These are phyloP conservation scores for Malthinus seriepunctatus DNA, from an alignment of 2,888 invertebrate genomes.

Conservation along the genomic window DNA sequence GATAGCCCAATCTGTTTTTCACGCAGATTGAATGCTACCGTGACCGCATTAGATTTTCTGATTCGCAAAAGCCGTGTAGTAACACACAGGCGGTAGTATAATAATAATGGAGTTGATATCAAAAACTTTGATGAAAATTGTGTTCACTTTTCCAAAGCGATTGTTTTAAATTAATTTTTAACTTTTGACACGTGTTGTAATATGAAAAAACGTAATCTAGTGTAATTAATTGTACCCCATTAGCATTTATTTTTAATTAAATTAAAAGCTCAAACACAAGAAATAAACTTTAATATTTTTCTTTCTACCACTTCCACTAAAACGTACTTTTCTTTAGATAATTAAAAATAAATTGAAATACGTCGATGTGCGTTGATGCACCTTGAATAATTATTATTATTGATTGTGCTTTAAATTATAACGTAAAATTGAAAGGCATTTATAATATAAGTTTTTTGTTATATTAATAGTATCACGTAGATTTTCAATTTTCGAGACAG, in stretches of 20 bases:
- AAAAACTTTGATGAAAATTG: constrained; percentile 11
- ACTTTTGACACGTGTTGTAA: constrained; percentile 14
- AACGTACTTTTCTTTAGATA: too few species aligned
- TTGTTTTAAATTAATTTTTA: constrained; percentile 9
- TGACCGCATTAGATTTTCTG: constrained; percentile 18
- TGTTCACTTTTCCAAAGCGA: constrained; percentile 15
- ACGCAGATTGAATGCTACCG: constrained; percentile 11
- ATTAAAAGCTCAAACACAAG: too few species aligned
- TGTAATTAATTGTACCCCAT: too few species aligned
- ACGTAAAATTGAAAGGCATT: too few species aligned
- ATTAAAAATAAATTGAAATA: too few species aligned
- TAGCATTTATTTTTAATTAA: too few species aligned
- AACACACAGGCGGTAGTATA: constrained; percentile 14
- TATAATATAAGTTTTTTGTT: not conserved
- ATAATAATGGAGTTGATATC: constrained; percentile 17
- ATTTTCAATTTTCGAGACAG: constrained; percentile 4
- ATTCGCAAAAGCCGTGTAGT: constrained; percentile 13
- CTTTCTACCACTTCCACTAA: too few species aligned
- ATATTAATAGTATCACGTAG: not conserved
- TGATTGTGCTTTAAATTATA: too few species aligned
- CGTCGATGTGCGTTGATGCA: too few species aligned
- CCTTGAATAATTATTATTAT: too few species aligned
- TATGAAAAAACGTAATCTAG: constrained; percentile 6
- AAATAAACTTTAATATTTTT: too few species aligned
- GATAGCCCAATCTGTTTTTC: constrained; percentile 20